Evolutionary conservation across 2,113 vertebrate genomes (phyloP).

Genomic region (Cathartes aura): DNA sequence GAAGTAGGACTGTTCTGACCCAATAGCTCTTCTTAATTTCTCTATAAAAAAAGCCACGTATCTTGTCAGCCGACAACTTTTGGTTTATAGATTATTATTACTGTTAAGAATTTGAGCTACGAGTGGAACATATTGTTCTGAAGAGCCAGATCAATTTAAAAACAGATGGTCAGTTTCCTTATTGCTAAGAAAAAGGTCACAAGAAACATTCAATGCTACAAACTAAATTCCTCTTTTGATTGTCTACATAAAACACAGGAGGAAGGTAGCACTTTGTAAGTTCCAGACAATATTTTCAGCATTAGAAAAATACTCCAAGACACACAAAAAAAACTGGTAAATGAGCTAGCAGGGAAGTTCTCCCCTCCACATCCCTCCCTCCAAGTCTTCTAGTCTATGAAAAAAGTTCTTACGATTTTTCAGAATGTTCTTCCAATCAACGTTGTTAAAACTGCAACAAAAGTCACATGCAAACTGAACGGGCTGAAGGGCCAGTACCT

Average conservation of each 20-base stretch:
- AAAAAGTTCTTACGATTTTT: not conserved
- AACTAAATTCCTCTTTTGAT: conserved; percentile 65
- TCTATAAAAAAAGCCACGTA: not conserved
- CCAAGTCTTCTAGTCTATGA: conserved; percentile 20
- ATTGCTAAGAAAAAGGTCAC: conserved; percentile 43
- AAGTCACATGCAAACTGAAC: not conserved
- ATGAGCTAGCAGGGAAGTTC: conserved; percentile 26
- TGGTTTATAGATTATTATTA: conserved; percentile 49
- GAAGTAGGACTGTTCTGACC: not conserved
- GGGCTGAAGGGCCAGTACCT: conserved; percentile 35
- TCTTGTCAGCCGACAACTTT: conserved; percentile 47
- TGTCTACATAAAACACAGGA: conserved; percentile 60
- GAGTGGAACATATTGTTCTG: conserved; percentile 3
- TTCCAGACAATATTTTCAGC: conserved; percentile 54
- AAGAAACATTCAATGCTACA: conserved; percentile 56
- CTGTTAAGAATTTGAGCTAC: conserved; percentile 25
- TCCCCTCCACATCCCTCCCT: conserved; percentile 30
- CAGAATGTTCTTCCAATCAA: not conserved
- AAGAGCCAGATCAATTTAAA: conserved; percentile 39
- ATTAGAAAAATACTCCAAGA: conserved; percentile 68
- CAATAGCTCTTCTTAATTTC: not conserved
- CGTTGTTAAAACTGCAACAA: conserved; percentile 35
- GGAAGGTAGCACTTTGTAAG: conserved; percentile 56
- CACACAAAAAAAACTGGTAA: conserved; percentile 30
- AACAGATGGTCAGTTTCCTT: conserved; percentile 24